Percentiles rank a stretch among this genome's conserved stretches.
These are phyloP conservation scores for Python bivittatus DNA, from an alignment of 2,113 vertebrate genomes.

Conservation along the genomic window DNA sequence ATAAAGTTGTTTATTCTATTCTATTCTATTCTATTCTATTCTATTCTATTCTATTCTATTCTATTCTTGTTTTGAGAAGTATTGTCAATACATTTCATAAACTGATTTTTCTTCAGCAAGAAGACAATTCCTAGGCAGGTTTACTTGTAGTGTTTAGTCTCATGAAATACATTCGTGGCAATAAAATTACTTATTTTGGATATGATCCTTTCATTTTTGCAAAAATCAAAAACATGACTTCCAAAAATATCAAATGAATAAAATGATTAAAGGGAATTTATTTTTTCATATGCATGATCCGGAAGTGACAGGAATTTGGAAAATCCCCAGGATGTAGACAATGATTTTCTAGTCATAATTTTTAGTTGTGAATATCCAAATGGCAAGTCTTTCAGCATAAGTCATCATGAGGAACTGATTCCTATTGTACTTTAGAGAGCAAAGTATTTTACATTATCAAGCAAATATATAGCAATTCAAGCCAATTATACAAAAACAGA, in stretches of 20 bases:
- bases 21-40: too few species aligned
- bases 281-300: slow-evolving; percentile 23
- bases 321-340: slow-evolving; percentile 10
- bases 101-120: background rate
- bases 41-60: too few species aligned
- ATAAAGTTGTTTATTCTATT: too few species aligned
- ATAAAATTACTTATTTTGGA: slow-evolving; percentile 25
- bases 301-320: slow-evolving; percentile 31
- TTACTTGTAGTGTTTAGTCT: slow-evolving; percentile 11
- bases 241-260: slow-evolving; percentile 10
- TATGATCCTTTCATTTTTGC: slow-evolving; percentile 24
- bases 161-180: background rate
- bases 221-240: slow-evolving; percentile 33
- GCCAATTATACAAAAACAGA: slow-evolving; percentile 28
- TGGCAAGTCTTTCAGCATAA: slow-evolving; percentile 18
- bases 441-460: slow-evolving; percentile 16
- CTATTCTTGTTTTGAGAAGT: background rate
- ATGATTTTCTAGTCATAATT: slow-evolving; percentile 30
- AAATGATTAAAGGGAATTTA: slow-evolving; percentile 10
- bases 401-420: slow-evolving; percentile 20
- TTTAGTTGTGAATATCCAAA: slow-evolving; percentile 36
- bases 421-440: slow-evolving; percentile 17
- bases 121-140: background rate
- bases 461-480: background rate
- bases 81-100: background rate